Evolutionary conservation across 2,797 vertebrate species (phyloP).

Genomic region (Amniataba percoides): DNA sequence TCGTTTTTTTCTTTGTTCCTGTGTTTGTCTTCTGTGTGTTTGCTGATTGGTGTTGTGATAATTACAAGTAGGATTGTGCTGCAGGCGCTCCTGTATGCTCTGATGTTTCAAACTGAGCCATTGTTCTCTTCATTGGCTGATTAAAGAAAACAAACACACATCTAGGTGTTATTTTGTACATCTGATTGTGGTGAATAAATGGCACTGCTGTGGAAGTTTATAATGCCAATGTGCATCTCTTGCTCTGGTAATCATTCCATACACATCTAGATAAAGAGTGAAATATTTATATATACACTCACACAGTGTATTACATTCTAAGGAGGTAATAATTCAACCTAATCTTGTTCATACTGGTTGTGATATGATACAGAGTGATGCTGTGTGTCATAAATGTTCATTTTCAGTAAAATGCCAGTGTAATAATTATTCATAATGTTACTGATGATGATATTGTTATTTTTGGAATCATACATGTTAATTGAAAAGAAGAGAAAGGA

Average conservation of each 20-base stretch:
- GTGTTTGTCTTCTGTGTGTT: slow-evolving; percentile 69
- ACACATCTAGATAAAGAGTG: background rate
- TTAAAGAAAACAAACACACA: slow-evolving; percentile 72
- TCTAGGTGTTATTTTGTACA: slow-evolving; percentile 52
- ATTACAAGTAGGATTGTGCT: slow-evolving; percentile 74
- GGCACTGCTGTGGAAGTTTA: slow-evolving; percentile 27
- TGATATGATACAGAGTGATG: background rate
- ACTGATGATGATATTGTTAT: background rate
- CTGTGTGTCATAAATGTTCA: background rate
- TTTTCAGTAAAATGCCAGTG: background rate
- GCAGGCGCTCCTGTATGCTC: slow-evolving; percentile 63
- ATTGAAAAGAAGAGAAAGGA: background rate
- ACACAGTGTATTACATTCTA: background rate
- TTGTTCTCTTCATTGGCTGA: slow-evolving; percentile 74
- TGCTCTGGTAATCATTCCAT: background rate
- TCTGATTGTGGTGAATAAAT: slow-evolving; percentile 57
- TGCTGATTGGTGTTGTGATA: slow-evolving; percentile 78
- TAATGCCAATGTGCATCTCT: slow-evolving; percentile 11
- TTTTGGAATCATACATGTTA: background rate
- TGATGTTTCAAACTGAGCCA: slow-evolving; percentile 72
- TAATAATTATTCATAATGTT: background rate
- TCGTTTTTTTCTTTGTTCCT: slow-evolving; percentile 65
- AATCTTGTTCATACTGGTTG: background rate
- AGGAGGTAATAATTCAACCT: background rate
- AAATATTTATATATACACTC: background rate